A percentile compares a stretch with the other conserved stretches of the same genome.
Conservation (phyloP, 2,888 invertebrate genomes). For the Catocala nupta region DNA sequence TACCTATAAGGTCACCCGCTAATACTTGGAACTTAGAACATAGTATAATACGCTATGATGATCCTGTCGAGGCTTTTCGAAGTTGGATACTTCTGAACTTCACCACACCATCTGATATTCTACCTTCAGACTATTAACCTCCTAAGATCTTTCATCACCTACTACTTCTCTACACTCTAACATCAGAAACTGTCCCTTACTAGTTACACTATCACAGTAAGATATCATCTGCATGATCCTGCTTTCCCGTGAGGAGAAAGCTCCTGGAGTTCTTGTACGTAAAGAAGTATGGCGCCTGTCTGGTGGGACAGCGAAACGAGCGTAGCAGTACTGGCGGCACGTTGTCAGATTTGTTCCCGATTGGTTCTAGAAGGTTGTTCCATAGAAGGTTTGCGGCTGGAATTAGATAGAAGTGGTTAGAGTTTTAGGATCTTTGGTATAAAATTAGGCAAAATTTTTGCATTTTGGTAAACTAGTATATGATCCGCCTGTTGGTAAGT, state of each 20-base stretch:
- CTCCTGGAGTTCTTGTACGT: conserved; percentile 86
- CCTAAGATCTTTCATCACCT: neutral
- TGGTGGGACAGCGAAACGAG: conserved; percentile 88
- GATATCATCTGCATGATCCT: conserved; percentile 63
- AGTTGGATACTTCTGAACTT: too few relatives aligned
- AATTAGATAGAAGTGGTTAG: conserved; percentile 28
- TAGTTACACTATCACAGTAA: conserved; percentile 17
- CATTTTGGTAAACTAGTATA: too few relatives aligned
- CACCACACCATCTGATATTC: too few relatives aligned
- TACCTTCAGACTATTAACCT: too few relatives aligned
- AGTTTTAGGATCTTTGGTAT: too few relatives aligned
- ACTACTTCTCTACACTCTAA: neutral
- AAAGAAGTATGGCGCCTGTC: conserved; percentile 89
- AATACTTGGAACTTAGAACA: too few relatives aligned
- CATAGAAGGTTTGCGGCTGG: conserved; percentile 91
- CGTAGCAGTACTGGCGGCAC: conserved; percentile 87
- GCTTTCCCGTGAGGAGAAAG: conserved; percentile 67
- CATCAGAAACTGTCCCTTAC: neutral
- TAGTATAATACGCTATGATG: too few relatives aligned
- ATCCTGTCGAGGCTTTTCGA: too few relatives aligned
- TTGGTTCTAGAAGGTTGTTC: conserved; percentile 91
- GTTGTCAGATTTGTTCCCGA: conserved; percentile 88
- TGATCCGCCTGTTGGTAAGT: too few relatives aligned
- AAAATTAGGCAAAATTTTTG: too few relatives aligned
- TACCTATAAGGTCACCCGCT: too few relatives aligned